phyloP scores from a whole-genome alignment of 2,888 invertebrate species.

The Lissocephala sabroskyi region DNA sequence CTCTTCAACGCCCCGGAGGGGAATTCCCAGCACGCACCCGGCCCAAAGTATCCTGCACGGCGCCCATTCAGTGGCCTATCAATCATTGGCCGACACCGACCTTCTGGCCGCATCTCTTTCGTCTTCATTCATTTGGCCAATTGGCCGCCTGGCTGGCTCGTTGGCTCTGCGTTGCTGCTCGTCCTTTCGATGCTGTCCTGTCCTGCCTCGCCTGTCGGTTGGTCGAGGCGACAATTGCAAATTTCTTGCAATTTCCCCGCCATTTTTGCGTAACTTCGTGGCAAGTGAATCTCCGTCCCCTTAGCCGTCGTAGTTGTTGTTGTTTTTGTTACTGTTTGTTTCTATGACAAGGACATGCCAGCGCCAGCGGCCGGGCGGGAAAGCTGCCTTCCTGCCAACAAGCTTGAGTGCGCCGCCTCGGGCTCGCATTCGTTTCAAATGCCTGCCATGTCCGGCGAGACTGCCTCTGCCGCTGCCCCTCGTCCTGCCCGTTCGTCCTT shows the following conservation, averaged over 20 bases:
- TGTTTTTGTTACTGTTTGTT: background rate
- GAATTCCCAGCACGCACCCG: too few relatives aligned
- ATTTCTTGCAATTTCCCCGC: constrained; percentile 51
- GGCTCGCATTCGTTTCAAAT: constrained; percentile 28
- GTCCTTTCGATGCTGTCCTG: background rate
- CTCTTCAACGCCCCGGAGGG: too few relatives aligned
- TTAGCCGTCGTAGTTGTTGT: constrained; percentile 13
- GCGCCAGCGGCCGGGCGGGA: background rate
- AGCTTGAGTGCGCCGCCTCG: constrained; percentile 18
- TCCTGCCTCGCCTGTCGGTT: constrained; percentile 14
- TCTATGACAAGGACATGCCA: constrained; percentile 23
- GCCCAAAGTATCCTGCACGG: too few relatives aligned
- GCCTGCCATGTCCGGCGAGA: background rate
- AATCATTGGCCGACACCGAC: constrained; percentile 13
- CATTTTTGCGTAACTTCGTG: constrained; percentile 7
- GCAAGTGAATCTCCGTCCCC: too few relatives aligned
- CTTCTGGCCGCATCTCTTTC: constrained; percentile 27
- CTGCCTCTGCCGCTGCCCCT: background rate
- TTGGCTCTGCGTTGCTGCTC: constrained; percentile 11
- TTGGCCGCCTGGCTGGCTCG: constrained; percentile 15
- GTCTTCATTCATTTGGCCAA: constrained; percentile 60
- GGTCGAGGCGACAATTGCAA: constrained; percentile 50
- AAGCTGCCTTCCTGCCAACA: constrained; percentile 10
- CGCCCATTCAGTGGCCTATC: constrained; percentile 37
- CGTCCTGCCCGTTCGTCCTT: constrained; percentile 20